Conservation (phyloP, 2,113 vertebrate species). For the Ondatra zibethicus region DNA sequence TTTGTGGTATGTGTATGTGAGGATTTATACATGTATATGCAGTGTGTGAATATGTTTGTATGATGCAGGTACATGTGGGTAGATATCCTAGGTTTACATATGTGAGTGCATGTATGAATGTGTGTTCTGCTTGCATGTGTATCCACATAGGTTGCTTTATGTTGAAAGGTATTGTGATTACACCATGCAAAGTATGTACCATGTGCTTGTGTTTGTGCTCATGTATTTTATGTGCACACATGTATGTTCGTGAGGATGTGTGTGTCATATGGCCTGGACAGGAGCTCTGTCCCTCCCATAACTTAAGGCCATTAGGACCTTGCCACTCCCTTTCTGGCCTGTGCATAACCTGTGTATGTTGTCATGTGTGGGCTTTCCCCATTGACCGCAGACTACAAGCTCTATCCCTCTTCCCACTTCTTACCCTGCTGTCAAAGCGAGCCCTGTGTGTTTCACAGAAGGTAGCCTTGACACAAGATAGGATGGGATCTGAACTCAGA, state of each 20-base stretch:
- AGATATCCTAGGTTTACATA: not conserved
- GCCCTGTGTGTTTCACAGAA: not conserved
- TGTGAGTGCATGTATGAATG: no score
- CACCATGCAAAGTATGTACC: accelerated
- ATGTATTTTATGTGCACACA: not conserved
- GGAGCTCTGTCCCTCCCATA: not conserved
- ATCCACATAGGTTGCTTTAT: not conserved
- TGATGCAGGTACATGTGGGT: not conserved
- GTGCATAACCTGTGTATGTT: accelerated
- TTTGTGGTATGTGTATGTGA: not conserved
- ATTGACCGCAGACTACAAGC: not conserved
- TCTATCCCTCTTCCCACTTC: not conserved
- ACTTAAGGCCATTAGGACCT: accelerated
- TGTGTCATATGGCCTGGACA: not conserved
- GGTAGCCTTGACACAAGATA: accelerated
- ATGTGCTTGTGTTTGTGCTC: not conserved
- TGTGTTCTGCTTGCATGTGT: not conserved
- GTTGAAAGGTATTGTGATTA: not conserved
- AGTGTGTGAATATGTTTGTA: not conserved
- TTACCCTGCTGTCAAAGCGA: not conserved
- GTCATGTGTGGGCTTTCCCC: not conserved
- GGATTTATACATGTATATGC: not conserved
- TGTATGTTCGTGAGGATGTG: not conserved
- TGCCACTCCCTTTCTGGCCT: no score
- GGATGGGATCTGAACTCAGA: not conserved